Conservation (phyloP, 2,113 vertebrate genomes). For the Empidonax alnorum region DNA sequence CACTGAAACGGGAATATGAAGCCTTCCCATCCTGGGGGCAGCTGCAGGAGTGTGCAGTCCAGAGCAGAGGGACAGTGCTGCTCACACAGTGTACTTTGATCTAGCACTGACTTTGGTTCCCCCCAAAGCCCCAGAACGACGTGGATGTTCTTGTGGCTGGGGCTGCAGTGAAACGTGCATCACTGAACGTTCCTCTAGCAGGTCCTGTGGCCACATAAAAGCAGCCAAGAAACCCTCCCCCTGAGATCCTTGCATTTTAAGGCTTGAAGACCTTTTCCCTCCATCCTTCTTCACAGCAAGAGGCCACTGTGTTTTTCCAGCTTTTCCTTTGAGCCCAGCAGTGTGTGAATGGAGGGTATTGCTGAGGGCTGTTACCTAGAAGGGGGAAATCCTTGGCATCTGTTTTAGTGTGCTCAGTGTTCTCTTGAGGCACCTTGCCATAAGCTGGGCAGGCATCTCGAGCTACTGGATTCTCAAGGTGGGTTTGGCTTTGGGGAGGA, state of each 20-base stretch:
- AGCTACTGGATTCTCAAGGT: not conserved
- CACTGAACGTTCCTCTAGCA: not conserved
- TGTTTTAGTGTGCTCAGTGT: not conserved
- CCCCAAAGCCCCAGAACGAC: not conserved
- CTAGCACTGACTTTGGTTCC: not conserved
- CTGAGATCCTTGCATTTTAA: not conserved
- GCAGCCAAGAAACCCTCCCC: not conserved
- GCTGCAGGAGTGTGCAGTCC: not conserved
- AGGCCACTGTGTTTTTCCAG: not conserved
- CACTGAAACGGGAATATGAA: not conserved
- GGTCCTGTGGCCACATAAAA: not conserved
- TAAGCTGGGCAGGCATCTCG: not conserved
- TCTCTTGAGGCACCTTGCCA: not conserved
- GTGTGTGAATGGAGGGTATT: not conserved
- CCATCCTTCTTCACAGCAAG: not conserved
- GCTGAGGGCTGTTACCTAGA: not conserved
- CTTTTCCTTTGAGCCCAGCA: not conserved
- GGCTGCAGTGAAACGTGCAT: not conserved
- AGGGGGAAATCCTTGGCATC: not conserved
- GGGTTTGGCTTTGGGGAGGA: not conserved
- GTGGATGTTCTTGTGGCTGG: not conserved
- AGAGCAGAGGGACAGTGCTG: not conserved
- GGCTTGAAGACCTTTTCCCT: not conserved
- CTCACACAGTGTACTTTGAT: not conserved
- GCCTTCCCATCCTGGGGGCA: not conserved